These are phyloP conservation scores for Rhinogobio ventralis DNA, from an alignment of 2,797 vertebrate species.

Conservation along the genomic window DNA sequence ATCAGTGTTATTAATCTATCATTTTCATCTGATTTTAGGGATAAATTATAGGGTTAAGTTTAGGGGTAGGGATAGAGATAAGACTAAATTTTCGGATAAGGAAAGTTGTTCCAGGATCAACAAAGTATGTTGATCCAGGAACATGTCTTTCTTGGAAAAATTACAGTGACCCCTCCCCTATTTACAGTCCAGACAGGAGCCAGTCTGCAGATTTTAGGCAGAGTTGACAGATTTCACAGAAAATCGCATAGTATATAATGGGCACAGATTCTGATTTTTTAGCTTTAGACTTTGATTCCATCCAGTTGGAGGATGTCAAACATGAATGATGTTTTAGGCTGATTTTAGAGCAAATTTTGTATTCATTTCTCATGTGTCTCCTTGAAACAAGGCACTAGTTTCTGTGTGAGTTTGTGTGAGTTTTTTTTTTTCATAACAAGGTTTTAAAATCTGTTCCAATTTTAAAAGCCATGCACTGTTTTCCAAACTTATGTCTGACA, in stretches of 20 bases:
- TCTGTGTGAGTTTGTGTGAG: background rate
- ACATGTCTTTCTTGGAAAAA: no score
- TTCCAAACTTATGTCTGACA: background rate
- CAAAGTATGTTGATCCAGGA: no score
- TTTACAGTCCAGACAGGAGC: background rate
- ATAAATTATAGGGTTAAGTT: no score
- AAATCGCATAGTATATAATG: background rate
- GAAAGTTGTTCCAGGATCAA: no score
- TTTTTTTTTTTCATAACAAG: background rate
- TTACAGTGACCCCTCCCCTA: no score
- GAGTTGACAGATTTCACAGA: background rate
- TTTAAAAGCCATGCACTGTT: no score
- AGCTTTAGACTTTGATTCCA: background rate
- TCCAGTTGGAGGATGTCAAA: background rate
- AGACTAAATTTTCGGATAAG: no score
- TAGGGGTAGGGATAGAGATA: no score
- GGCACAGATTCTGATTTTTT: background rate
- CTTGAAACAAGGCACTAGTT: background rate
- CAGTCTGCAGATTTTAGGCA: background rate
- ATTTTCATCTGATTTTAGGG: no score
- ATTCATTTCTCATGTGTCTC: background rate
- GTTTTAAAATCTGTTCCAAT: no score
- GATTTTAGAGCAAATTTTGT: background rate
- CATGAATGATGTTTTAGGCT: background rate
- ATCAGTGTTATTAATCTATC: no score